Base-by-base conservation (phyloP, 2,113 vertebrate species). In the Hassar affinis region DNA sequence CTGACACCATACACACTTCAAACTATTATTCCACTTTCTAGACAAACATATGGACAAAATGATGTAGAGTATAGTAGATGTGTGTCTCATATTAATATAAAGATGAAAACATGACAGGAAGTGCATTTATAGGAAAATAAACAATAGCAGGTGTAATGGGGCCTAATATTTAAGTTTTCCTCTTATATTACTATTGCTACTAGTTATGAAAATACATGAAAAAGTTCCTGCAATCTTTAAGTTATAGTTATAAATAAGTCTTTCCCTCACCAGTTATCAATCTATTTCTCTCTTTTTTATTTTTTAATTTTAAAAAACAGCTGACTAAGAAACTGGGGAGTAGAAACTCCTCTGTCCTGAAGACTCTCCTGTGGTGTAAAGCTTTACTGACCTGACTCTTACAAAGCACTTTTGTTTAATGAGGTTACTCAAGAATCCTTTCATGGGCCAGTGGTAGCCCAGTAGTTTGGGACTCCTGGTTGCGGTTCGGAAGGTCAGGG, bases 1-100 rank as follows among this genome's bases (percentile, higher is more conserved):
- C 59, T 86, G 87, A 85, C 80, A 83, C 81, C 85, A n/a, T 42
- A 77, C 84, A 82, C 87, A 78, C 72, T 76, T 85, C 75, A 84
- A 85, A 79, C 81, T 22, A 78, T 54, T 52, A 78, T 78, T 68
- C 15, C 57, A 51, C 54, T 56, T 84, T 33, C 56, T 78, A 6
- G 17, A 38, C 20, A 35, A 56, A 77, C 52, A 51, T 52, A 18
- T 30, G 25, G 69, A 72, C 25, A 49, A 54, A 52, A 18, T 22
- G n/a, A 51, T 51, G 18, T 27, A 42, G 33, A 22, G 17, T 10
- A 68, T 42, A 11, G 18, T 2, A 49, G 12, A 49, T 49, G n/a
- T n/a, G 9, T 18, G 71, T 51, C n/a, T 74, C 45, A 51, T 30
- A 74, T 30, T 18, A 49, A 74, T 27, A 6, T 1, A 49, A 14